These are phyloP conservation scores for Buceros bicornis DNA, from an alignment of 2,797 vertebrate species.

Conservation along the genomic window DNA sequence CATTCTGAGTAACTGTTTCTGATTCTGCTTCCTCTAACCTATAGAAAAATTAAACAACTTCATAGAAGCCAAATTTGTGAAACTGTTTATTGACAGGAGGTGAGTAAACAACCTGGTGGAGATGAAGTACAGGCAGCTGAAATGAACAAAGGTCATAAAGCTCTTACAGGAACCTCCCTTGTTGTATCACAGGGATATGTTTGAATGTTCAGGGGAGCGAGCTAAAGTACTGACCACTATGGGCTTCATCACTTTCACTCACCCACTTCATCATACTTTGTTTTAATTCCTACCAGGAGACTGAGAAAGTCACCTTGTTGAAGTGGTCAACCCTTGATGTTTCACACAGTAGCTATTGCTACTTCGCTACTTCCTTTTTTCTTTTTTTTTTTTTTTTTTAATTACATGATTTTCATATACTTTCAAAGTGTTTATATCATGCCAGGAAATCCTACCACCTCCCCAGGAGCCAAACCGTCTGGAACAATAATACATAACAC, in stretches of 20 bases:
- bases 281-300: neutral
- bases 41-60: neutral
- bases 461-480: constrained; percentile 59
- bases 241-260: neutral
- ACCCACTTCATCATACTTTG: neutral
- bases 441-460: constrained; percentile 63
- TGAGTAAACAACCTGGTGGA: neutral
- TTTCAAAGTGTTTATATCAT: neutral
- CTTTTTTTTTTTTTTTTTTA: too few species aligned
- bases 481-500: constrained; percentile 41
- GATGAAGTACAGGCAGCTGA: neutral
- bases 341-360: neutral
- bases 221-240: neutral
- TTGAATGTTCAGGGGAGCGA: neutral
- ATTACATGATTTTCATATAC: too few species aligned
- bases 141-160: neutral
- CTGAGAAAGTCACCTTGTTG: constrained; percentile 24
- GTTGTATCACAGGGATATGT: neutral
- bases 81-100: neutral
- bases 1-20: neutral
- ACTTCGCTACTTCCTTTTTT: too few species aligned
- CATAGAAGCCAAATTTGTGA: neutral
- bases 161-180: neutral
- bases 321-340: neutral
- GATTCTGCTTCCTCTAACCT: constrained; percentile 4